A percentile compares a stretch with the other conserved stretches of the same genome.
phyloP scores from a whole-genome alignment of 2,113 vertebrate species.

The Poecilia latipinna region DNA sequence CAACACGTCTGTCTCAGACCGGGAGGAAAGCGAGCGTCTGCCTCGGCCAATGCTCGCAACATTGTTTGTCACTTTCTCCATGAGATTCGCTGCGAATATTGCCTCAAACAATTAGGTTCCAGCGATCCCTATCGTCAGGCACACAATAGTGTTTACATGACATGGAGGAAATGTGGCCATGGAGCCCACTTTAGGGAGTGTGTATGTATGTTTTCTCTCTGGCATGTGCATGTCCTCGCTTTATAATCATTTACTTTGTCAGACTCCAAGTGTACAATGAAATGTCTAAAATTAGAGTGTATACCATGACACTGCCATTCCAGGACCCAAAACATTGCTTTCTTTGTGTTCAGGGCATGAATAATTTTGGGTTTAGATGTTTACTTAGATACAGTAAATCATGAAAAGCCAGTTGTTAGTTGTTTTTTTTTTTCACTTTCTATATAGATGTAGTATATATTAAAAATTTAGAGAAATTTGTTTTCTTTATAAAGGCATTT shows the following conservation, averaged over 20 bases:
- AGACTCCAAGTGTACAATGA: background rate
- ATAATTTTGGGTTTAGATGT: background rate
- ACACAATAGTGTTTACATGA: constrained; percentile 83
- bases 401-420: too few species aligned
- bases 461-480: too few species aligned
- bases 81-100: constrained; percentile 73
- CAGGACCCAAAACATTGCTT: background rate
- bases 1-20: constrained; percentile 31
- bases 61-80: constrained; percentile 84
- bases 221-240: constrained; percentile 20
- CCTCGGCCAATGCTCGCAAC: constrained; percentile 40
- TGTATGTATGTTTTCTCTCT: constrained; percentile 47
- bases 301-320: background rate
- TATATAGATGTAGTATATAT: too few species aligned
- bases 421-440: too few species aligned
- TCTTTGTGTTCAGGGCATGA: background rate
- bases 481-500: too few species aligned
- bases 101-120: constrained; percentile 78
- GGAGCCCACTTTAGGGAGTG: constrained; percentile 70
- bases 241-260: constrained; percentile 7
- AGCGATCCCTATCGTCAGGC: constrained; percentile 76
- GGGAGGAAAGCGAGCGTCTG: constrained; percentile 41
- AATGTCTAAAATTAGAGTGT: background rate
- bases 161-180: constrained; percentile 75
- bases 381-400: too few species aligned